Evolutionary conservation across 2,888 invertebrate species (phyloP).

Genomic region (Drosophila recens): DNA sequence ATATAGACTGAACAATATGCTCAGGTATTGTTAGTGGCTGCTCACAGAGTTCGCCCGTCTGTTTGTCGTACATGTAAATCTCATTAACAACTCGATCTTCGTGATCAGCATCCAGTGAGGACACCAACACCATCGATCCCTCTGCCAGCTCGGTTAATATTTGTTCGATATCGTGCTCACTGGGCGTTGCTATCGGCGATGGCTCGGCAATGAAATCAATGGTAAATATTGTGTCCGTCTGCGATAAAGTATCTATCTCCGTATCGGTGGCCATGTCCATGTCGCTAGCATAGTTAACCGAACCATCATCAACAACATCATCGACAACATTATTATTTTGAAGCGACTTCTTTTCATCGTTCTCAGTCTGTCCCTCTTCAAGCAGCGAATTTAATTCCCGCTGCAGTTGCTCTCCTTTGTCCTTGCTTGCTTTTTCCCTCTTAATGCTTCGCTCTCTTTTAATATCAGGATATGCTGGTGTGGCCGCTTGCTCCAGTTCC

Average conservation of each 20-base stretch:
- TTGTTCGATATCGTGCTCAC: slow-evolving; percentile 80
- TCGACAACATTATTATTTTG: slow-evolving; percentile 46
- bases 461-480: slow-evolving; percentile 28
- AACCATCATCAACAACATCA: slow-evolving; percentile 61
- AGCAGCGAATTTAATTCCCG: slow-evolving; percentile 62
- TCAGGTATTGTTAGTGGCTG: slow-evolving; percentile 84
- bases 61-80: slow-evolving; percentile 83
- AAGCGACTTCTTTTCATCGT: slow-evolving; percentile 16
- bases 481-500: neutral
- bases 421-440: slow-evolving; percentile 42
- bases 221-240: slow-evolving; percentile 25
- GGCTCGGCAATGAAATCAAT: slow-evolving; percentile 49
- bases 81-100: slow-evolving; percentile 82
- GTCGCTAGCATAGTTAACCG: slow-evolving; percentile 50
- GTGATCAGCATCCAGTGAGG: slow-evolving; percentile 79
- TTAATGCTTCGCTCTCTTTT: slow-evolving; percentile 60
- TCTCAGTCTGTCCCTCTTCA: slow-evolving; percentile 32
- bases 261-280: slow-evolving; percentile 12
- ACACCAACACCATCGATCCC: slow-evolving; percentile 84
- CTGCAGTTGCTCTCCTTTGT: slow-evolving; percentile 52
- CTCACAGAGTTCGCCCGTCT: slow-evolving; percentile 82
- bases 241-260: slow-evolving; percentile 15
- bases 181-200: neutral
- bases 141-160: slow-evolving; percentile 82
- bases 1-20: slow-evolving; percentile 83